Evolutionary conservation across 2,797 vertebrate genomes (phyloP).

Genomic region (Siniperca undulata): DNA sequence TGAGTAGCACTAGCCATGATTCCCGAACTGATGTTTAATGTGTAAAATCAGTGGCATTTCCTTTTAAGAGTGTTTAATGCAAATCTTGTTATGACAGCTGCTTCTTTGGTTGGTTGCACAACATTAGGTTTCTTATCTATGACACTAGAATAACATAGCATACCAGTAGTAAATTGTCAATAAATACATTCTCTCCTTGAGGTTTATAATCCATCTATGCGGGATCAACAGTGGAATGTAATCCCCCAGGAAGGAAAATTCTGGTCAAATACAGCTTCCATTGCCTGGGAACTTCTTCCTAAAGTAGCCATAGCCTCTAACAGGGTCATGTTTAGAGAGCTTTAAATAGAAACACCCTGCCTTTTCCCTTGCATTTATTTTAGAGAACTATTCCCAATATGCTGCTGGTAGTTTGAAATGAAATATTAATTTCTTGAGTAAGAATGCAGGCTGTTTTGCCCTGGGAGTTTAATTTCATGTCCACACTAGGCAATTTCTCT

Average conservation of each 20-base stretch:
- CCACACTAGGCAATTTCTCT: conserved; percentile 61
- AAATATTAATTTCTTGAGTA: conserved; percentile 78
- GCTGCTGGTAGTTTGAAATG: conserved; percentile 70
- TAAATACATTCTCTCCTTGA: conserved; percentile 39
- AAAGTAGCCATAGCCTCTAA: conserved; percentile 61
- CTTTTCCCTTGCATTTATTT: conserved; percentile 77
- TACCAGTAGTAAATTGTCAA: conserved; percentile 36
- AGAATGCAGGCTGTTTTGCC: conserved; percentile 70
- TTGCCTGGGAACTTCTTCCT: conserved; percentile 62
- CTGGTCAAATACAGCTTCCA: conserved; percentile 53
- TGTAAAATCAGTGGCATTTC: conserved; percentile 4
- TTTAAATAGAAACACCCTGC: conserved; percentile 75
- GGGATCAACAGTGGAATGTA: conserved; percentile 55
- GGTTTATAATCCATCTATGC: conserved; percentile 54
- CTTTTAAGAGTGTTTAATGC: conserved; percentile 18
- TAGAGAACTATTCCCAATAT: conserved; percentile 71
- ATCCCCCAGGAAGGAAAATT: conserved; percentile 43
- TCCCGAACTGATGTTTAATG: background rate
- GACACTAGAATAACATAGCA: conserved; percentile 41
- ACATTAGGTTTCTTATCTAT: conserved; percentile 29
- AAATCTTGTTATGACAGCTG: conserved; percentile 30
- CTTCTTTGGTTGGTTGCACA: conserved; percentile 36
- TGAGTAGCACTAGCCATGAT: background rate
- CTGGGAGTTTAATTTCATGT: conserved; percentile 74
- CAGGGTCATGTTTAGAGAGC: conserved; percentile 78